Conservation (phyloP, 1,140 invertebrate species). For the Dreissena rostriformis region DNA sequence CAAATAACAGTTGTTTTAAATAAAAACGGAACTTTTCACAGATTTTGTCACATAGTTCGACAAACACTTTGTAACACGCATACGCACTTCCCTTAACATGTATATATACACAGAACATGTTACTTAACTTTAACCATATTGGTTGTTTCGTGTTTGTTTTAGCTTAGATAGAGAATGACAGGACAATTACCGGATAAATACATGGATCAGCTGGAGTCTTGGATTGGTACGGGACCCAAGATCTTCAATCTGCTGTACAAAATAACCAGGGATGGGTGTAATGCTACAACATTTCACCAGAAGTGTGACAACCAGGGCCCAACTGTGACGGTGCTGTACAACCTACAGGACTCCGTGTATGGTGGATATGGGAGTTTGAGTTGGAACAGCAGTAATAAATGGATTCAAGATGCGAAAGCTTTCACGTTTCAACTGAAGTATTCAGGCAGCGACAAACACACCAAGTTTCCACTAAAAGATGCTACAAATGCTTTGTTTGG, state of each 20-base stretch:
- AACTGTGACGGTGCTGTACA: conserved; percentile 53
- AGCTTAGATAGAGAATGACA: neutral
- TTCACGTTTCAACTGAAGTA: conserved; percentile 46
- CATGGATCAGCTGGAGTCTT: conserved; percentile 17
- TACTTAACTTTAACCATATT: too few relatives aligned
- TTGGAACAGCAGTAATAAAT: conserved; percentile 21
- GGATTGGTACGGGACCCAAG: conserved; percentile 23
- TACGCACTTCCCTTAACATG: too few relatives aligned
- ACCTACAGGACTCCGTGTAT: conserved; percentile 42
- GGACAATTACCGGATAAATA: neutral
- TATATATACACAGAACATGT: too few relatives aligned
- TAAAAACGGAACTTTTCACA: too few relatives aligned
- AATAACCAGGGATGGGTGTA: conserved; percentile 39
- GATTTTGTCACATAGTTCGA: too few relatives aligned
- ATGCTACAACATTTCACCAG: conserved; percentile 37
- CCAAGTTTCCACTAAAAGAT: conserved; percentile 31
- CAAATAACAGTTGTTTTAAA: too few relatives aligned
- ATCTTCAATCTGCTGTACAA: conserved; percentile 48
- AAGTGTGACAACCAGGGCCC: conserved; percentile 51
- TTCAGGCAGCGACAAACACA: neutral
- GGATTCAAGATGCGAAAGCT: conserved; percentile 37
- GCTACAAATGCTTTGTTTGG: neutral
- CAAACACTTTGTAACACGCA: too few relatives aligned
- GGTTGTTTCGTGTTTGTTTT: too few relatives aligned
- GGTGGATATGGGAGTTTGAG: conserved; percentile 49